Evolutionary conservation across 2,888 invertebrate species (phyloP), one percentile per base, ranked within the genome.

Genomic region (Ochlodes sylvanus): DNA sequence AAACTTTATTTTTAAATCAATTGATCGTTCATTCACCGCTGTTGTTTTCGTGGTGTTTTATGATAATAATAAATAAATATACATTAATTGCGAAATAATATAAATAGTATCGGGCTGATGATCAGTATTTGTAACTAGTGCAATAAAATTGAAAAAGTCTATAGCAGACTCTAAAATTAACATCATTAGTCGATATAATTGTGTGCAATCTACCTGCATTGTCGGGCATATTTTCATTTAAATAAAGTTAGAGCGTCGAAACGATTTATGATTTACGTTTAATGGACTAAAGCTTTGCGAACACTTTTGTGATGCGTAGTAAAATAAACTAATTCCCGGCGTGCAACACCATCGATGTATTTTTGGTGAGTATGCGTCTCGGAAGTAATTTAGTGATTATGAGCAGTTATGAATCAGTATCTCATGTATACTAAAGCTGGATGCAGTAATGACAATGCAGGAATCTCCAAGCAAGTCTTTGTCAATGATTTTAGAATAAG

Each of bases 21-120:
- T 82, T 81, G 91, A 91, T 92, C 91, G 91, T 92, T 93, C 92
- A 92, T 91, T 92, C 92, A 93, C 92, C 92, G 91, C 92, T 88
- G 90, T 89, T 91, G 90, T 92, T 92, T 92, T 92, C 89, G 90
- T 86, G 89, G 92, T 91, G 88, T 88, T 85, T 89, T 89, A 86
- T 86, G 88, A 85, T 86, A 85, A 87, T 88, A 84, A 89, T 88
- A 90, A 89, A 89, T 89, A 90, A 91, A 88, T 87, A 87, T 82
- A 86, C 80, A 82, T 85, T 84, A 84, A 88, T 82, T 87, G 83
- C 86, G 86, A 87, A 85, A 80, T 84, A 79, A 74, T 76, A 78
- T 74, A 79, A 79, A 82, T 80, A 81, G 76, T 79, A 84, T 81
- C 81, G 81, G 82, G 81, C 83, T 82, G 83, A 81, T 83, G 78